phyloP scores from a whole-genome alignment of 2,797 vertebrate genomes.

The Cephalopachus bancanus region DNA sequence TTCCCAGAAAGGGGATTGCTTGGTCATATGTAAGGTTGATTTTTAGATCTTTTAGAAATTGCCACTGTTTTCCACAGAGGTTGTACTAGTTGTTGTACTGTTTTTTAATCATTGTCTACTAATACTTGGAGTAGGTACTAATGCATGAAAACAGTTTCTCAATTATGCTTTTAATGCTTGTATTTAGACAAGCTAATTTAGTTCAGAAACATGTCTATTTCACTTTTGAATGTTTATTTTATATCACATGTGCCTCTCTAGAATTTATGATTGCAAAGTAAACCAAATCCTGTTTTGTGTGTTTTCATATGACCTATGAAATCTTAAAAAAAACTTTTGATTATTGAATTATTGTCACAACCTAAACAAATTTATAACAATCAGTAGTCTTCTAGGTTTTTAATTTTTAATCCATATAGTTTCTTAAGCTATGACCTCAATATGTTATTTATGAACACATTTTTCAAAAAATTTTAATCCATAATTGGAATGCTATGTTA shows the following conservation, averaged over 20 bases:
- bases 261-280: background rate
- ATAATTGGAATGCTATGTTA: background rate
- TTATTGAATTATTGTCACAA: background rate
- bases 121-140: background rate
- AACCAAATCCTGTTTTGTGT: background rate
- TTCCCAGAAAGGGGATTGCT: no score
- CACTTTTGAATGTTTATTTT: background rate
- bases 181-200: background rate
- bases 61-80: no score
- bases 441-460: background rate
- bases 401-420: background rate
- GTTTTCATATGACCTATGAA: background rate
- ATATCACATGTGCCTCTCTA: background rate
- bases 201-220: background rate
- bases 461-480: background rate
- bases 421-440: background rate
- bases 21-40: no score
- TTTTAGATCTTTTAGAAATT: no score
- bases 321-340: background rate
- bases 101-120: constrained; percentile 1
- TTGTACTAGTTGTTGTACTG: background rate
- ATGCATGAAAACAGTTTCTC: background rate
- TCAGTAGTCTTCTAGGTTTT: background rate
- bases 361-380: background rate
- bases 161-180: background rate